phyloP scores from a whole-genome alignment of 2,113 vertebrate genomes.

The Oreamnos americanus region DNA sequence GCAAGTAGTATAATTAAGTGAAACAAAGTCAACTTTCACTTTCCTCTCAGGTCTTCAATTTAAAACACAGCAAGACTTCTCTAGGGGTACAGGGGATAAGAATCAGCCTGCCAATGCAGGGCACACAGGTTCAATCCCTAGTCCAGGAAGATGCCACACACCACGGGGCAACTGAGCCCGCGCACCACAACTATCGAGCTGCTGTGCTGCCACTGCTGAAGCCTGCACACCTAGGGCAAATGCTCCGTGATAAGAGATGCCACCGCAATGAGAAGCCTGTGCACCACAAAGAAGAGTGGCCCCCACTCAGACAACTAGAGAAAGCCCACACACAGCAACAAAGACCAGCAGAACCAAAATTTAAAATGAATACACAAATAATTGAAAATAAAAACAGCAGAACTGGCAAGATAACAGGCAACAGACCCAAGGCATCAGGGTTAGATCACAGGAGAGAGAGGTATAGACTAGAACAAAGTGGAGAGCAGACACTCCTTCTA shows the following conservation, averaged over 20 bases:
- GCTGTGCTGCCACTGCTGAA: background rate
- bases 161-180: background rate
- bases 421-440: background rate
- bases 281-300: background rate
- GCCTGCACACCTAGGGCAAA: background rate
- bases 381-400: background rate
- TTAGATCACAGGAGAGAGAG: background rate
- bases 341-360: background rate
- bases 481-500: background rate
- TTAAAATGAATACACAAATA: background rate
- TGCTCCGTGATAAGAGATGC: background rate
- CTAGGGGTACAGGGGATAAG: background rate
- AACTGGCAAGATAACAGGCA: background rate
- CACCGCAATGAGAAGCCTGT: accelerated
- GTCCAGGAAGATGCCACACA: background rate
- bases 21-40: background rate
- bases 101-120: background rate
- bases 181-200: background rate
- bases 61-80: background rate
- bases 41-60: background rate
- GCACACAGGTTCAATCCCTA: background rate
- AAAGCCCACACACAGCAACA: background rate
- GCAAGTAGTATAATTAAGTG: background rate
- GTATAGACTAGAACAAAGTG: background rate
- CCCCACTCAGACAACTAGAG: background rate